Evolutionary conservation across 2,888 invertebrate species (phyloP).

Genomic region (Pachydiplax longipennis): DNA sequence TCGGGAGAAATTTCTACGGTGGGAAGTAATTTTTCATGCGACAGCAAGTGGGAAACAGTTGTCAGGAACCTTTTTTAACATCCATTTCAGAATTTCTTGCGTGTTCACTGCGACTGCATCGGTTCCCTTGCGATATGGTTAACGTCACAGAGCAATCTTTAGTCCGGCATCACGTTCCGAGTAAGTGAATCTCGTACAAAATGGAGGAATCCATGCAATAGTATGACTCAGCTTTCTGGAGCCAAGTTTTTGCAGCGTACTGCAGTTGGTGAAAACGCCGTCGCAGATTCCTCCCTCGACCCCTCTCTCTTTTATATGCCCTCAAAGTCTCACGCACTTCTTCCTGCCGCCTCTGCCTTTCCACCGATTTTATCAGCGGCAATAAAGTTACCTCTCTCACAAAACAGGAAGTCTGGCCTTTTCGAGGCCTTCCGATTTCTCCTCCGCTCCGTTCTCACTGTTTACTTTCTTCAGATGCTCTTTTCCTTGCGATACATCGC

Average conservation of each 20-base stretch:
- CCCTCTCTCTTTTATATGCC: background rate
- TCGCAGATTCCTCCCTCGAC: background rate
- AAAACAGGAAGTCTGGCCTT: background rate
- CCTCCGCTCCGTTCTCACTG: too few relatives aligned
- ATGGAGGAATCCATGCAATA: background rate
- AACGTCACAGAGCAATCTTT: too few relatives aligned
- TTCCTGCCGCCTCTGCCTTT: background rate
- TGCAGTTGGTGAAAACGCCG: background rate
- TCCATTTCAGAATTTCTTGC: too few relatives aligned
- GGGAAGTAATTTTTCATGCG: too few relatives aligned
- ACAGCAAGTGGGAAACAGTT: too few relatives aligned
- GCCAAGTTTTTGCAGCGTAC: background rate
- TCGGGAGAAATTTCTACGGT: too few relatives aligned
- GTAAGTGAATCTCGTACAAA: background rate
- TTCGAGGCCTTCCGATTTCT: background rate
- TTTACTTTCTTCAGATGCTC: background rate
- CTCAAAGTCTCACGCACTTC: background rate
- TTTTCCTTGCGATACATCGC: background rate
- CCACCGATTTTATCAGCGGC: background rate
- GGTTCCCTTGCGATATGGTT: too few relatives aligned
- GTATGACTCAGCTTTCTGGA: background rate
- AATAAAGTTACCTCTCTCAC: background rate
- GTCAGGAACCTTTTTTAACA: too few relatives aligned
- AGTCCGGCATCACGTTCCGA: too few relatives aligned
- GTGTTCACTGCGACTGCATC: too few relatives aligned